phyloP scores from a whole-genome alignment of 2,888 invertebrate species.

The Sepiola atlantica region DNA sequence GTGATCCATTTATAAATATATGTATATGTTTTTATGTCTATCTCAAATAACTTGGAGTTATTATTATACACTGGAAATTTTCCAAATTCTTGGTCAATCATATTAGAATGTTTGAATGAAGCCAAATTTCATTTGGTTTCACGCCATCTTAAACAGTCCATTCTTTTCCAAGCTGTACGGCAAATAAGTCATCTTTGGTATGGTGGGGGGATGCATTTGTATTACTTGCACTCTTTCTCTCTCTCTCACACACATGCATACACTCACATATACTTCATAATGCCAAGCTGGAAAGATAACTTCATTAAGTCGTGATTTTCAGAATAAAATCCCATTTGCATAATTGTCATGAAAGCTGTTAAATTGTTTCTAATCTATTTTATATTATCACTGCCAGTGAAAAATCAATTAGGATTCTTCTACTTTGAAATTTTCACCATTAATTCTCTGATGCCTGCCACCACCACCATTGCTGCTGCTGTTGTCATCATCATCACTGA shows the following conservation, averaged over 20 bases:
- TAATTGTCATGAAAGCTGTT: slow-evolving; percentile 32
- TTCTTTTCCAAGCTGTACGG: slow-evolving; percentile 32
- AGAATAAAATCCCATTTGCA: slow-evolving; percentile 32
- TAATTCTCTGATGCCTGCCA: neutral
- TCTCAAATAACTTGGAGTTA: neutral
- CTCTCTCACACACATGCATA: neutral
- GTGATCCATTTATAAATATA: neutral
- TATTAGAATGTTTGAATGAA: slow-evolving; percentile 32
- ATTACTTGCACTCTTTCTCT: neutral
- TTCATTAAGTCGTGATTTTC: slow-evolving; percentile 24
- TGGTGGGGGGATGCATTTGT: neutral
- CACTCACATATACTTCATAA: neutral
- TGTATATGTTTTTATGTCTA: slow-evolving; percentile 32
- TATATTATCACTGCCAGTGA: slow-evolving; percentile 32
- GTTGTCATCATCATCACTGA: neutral
- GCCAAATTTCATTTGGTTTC: slow-evolving; percentile 32
- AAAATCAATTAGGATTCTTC: slow-evolving; percentile 32
- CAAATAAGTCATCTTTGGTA: slow-evolving; percentile 32
- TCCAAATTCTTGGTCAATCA: slow-evolving; percentile 10
- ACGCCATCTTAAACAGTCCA: slow-evolving; percentile 32
- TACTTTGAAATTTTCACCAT: slow-evolving; percentile 32
- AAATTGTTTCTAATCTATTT: slow-evolving; percentile 32
- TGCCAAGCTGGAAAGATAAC: slow-evolving; percentile 32
- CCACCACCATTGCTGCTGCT: neutral
- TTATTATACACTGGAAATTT: slow-evolving; percentile 13